phyloP scores from a whole-genome alignment of 2,888 invertebrate genomes.

The Drosophila mimetica region DNA sequence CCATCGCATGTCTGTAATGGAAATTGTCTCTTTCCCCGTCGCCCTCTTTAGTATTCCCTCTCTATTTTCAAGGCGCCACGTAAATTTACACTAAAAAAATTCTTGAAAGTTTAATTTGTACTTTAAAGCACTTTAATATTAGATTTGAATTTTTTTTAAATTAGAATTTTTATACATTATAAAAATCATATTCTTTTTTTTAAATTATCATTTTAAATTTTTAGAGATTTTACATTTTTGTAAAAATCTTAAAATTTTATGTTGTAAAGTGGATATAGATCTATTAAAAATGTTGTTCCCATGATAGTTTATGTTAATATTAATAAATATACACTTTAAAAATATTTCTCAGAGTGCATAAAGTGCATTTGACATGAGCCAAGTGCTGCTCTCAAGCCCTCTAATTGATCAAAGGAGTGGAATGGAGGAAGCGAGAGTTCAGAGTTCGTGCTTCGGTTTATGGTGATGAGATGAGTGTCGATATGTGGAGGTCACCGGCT shows the following conservation, averaged over 20 bases:
- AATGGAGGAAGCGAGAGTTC: conserved; percentile 26
- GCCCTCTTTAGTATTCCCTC: not conserved
- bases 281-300: too few relatives aligned
- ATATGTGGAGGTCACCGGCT: conserved; percentile 25
- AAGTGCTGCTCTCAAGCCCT: conserved; percentile 32
- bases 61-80: conserved; percentile 29
- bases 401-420: conserved; percentile 41
- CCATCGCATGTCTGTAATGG: conserved; percentile 31
- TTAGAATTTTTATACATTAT: too few relatives aligned
- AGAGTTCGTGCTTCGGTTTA: conserved; percentile 44
- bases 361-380: conserved; percentile 34
- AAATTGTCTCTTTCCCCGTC: conserved; percentile 2
- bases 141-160: too few relatives aligned
- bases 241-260: too few relatives aligned
- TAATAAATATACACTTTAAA: not conserved
- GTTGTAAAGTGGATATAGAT: too few relatives aligned
- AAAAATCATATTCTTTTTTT: too few relatives aligned
- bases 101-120: too few relatives aligned
- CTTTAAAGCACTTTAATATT: too few relatives aligned
- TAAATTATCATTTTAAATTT: too few relatives aligned
- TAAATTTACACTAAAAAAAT: not conserved
- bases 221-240: not conserved
- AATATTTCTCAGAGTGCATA: conserved; percentile 2
- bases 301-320: not conserved
- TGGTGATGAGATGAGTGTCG: conserved; percentile 30